A percentile compares a stretch with the other conserved stretches of the same genome.
Evolutionary conservation across 2,888 invertebrate species (phyloP).

Genomic region (Sussaba pulchella): DNA sequence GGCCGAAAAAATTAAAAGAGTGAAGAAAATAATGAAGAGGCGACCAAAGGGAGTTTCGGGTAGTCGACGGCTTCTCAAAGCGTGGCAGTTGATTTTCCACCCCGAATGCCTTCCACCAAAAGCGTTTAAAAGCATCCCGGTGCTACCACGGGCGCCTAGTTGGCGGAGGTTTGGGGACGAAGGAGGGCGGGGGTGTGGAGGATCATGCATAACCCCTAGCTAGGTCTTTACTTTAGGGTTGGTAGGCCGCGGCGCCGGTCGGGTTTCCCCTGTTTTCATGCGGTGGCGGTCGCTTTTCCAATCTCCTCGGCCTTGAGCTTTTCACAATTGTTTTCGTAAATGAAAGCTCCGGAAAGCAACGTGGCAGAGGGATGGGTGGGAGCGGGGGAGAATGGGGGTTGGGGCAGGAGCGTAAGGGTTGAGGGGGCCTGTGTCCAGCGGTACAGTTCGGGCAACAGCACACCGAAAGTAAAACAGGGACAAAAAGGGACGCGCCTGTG

Average conservation of each 20-base stretch:
- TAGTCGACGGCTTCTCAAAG: slow-evolving; percentile 21
- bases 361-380: slow-evolving; percentile 42
- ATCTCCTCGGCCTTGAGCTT: slow-evolving; percentile 66
- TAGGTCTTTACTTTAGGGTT: slow-evolving; percentile 37
- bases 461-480: slow-evolving; percentile 50
- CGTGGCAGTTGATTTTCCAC: slow-evolving; percentile 16
- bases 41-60: background rate
- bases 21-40: slow-evolving; percentile 1
- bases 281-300: slow-evolving; percentile 57
- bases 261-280: slow-evolving; percentile 48
- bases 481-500: slow-evolving; percentile 23
- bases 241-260: slow-evolving; percentile 12
- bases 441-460: slow-evolving; percentile 42
- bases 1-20: slow-evolving; percentile 34
- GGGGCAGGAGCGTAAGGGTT: too few relatives aligned
- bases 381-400: slow-evolving; percentile 11
- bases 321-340: slow-evolving; percentile 75
- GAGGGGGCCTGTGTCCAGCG: slow-evolving; percentile 9
- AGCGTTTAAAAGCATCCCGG: slow-evolving; percentile 22
- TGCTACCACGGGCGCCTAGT: background rate
- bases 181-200: background rate
- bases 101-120: slow-evolving; percentile 5
- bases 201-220: slow-evolving; percentile 10
- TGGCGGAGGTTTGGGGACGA: background rate
- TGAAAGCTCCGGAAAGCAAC: slow-evolving; percentile 72